Base-by-base conservation (phyloP, 2,888 invertebrate genomes). In the Pollenia griseotomentosa region DNA sequence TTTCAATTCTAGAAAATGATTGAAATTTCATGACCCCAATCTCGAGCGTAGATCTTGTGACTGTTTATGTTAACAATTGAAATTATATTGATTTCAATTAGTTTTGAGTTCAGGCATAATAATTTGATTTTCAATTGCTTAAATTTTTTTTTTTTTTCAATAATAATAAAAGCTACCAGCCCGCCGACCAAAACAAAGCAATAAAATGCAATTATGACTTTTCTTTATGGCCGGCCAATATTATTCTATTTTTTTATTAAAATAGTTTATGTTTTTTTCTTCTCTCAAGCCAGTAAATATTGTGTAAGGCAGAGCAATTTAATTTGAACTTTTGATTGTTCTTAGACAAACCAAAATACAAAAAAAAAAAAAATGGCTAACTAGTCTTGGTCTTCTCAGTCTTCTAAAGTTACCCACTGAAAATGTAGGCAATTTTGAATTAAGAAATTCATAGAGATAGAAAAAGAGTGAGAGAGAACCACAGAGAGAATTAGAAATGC, bases 311-410 rank as follows among this genome's bases (percentile, higher is more conserved):
- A 71, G 33, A 83, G 71, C 57, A 78, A 83, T 83, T 83, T 83
- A 57, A 71, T 83, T 83, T 83, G 83, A 83, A 83, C 74, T 84
- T 65, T 84, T 80, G 84, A 71, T 82, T 79, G 74, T 80, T 81
- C 71, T 82, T 53, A 71, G 59, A 66, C 77, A 44, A 80, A 44
- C 12, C 70, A 53, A 6, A 19, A 57, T 5, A 59, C 8, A 63
- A 48, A 48, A 10, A 48, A 4, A 48, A 12, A 33, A 33, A 33
- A 33, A 6, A 33, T 46, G n/a, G 48, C 81, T 75, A 59, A 61
- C 59, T 51, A 66, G 16, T 40, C 23, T 23, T 23, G 2, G 23
- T 23, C 23, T 61, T 70, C 14, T 51, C 5, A 7, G 3, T 61
- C 14, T 23, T 14, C 53, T 55, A 55, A 80, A 42, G 53, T 71